Evolutionary conservation across 2,113 vertebrate genomes (phyloP).

Genomic region (Oryzias celebensis): DNA sequence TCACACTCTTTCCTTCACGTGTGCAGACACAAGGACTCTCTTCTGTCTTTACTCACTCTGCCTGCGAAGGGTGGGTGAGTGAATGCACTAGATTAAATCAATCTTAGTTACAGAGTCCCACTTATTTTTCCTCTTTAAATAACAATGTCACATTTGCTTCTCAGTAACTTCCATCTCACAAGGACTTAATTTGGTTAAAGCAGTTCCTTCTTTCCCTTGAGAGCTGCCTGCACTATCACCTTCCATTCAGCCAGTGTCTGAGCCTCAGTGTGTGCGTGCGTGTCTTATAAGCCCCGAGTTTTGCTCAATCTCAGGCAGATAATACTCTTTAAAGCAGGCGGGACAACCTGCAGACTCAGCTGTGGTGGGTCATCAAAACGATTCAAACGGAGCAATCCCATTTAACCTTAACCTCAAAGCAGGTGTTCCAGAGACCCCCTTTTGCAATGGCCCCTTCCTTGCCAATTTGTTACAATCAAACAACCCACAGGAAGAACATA

Average conservation of each 20-base stretch:
- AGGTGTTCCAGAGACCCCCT: conserved; percentile 65
- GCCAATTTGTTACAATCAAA: conserved; percentile 61
- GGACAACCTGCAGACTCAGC: conserved; percentile 79
- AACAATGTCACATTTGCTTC: conserved; percentile 38
- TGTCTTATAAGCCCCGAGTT: conserved; percentile 58
- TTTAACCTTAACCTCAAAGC: conserved; percentile 77
- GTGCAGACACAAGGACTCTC: not conserved
- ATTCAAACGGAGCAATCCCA: conserved; percentile 77
- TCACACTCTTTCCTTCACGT: no score
- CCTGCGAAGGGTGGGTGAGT: not conserved
- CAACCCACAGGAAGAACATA: conserved; percentile 43
- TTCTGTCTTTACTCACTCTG: not conserved
- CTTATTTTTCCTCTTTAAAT: conserved; percentile 31
- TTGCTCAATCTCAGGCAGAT: conserved; percentile 65
- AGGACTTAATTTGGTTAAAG: conserved; percentile 54
- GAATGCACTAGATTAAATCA: conserved; percentile 13
- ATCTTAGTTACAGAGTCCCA: conserved; percentile 5
- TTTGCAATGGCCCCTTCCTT: conserved; percentile 55
- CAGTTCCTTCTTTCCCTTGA: conserved; percentile 27
- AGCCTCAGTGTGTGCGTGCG: conserved; percentile 33
- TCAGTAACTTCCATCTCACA: conserved; percentile 25
- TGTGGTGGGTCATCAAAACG: conserved; percentile 72
- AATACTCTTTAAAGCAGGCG: conserved; percentile 71
- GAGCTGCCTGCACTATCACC: conserved; percentile 36
- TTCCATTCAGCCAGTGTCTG: conserved; percentile 32